Evolutionary conservation across 2,888 invertebrate species (phyloP), one percentile per base, ranked within the genome.

Genomic region (Agrenia bidenticulata): DNA sequence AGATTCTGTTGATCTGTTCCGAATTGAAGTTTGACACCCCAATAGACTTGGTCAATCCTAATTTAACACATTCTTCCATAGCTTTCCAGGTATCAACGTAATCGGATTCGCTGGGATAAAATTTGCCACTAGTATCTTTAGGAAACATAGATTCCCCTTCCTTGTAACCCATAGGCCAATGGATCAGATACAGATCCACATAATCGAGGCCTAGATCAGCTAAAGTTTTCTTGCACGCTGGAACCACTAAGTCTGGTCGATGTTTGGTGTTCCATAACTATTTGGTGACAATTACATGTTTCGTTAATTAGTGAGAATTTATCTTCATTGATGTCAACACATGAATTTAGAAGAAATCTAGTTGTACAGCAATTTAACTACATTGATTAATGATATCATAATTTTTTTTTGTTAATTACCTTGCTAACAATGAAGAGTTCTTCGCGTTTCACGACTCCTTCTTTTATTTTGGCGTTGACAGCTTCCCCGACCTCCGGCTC

Each of bases 241-340:
- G 82, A 57, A 86, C 84, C 13, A 94, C 94, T 72, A 89, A 80
- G 69, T 91, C 89, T 0, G 86, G 85, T n/a, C 85, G 85, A 79
- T 96, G 95, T 80, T 86, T 91, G 0, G 92, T 92, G 81, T 93
- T 92, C 94, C 94, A 94, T 2, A 92, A 79, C 84, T 92, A n/a
- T n/a, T n/a, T n/a, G n/a, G n/a, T n/a, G n/a, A n/a, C n/a, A n/a
- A n/a, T n/a, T n/a, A n/a, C n/a, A n/a, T n/a, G n/a, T n/a, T n/a
- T n/a, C n/a, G n/a, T n/a, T n/a, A n/a, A n/a, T n/a, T n/a, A n/a
- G n/a, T n/a, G n/a, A n/a, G n/a, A n/a, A n/a, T n/a, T n/a, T n/a
- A n/a, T n/a, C n/a, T n/a, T n/a, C n/a, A n/a, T n/a, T n/a, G n/a
- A n/a, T n/a, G n/a, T n/a, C n/a, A n/a, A n/a, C n/a, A n/a, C n/a